phyloP scores from a whole-genome alignment of 2,888 invertebrate species.

The Phanerotoma sp. region DNA sequence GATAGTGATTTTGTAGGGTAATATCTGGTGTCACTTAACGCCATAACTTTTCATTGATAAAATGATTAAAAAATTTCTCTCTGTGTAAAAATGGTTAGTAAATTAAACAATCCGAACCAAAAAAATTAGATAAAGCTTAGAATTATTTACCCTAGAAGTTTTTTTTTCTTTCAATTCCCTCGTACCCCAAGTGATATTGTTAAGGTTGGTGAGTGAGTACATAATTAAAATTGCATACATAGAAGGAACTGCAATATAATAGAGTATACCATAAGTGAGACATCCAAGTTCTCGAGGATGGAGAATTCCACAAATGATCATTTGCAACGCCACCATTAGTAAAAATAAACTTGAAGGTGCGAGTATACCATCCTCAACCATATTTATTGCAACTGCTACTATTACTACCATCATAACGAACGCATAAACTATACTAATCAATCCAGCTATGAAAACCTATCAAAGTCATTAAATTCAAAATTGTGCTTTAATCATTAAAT shows the following conservation, averaged over 20 bases:
- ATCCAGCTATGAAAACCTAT: conserved; percentile 55
- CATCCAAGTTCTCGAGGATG: conserved; percentile 60
- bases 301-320: conserved; percentile 56
- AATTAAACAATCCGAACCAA: neutral
- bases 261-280: conserved; percentile 58
- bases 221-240: conserved; percentile 66
- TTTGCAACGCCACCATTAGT: conserved; percentile 53
- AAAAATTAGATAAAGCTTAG: neutral
- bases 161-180: conserved; percentile 59
- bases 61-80: too few relatives aligned
- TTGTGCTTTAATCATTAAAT: neutral
- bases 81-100: too few relatives aligned
- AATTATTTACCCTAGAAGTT: conserved; percentile 46
- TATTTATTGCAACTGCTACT: conserved; percentile 55
- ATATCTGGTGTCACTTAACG: too few relatives aligned
- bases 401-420: conserved; percentile 61
- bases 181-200: conserved; percentile 67
- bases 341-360: conserved; percentile 60
- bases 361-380: conserved; percentile 53
- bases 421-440: conserved; percentile 58
- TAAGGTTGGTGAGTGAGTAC: conserved; percentile 64
- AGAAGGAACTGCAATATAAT: conserved; percentile 65
- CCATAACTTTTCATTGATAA: too few relatives aligned
- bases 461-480: conserved; percentile 14
- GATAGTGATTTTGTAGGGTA: too few relatives aligned